Base-by-base conservation (phyloP, 1,140 invertebrate genomes). In the Rhizoglyphus robini region DNA sequence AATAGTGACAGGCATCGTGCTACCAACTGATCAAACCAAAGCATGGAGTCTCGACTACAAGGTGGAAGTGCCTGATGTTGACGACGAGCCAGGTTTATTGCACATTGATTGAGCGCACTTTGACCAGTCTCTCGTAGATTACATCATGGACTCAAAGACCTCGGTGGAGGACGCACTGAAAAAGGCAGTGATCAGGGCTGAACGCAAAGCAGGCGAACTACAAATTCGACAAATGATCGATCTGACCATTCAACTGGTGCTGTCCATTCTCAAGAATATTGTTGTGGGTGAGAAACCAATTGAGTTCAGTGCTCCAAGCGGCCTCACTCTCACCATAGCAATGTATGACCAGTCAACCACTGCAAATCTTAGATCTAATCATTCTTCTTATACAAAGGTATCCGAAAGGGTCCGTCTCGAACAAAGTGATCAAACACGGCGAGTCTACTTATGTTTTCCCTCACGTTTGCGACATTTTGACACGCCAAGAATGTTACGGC, bases 281-380 rank as follows among this genome's bases (percentile, higher is more conserved):
- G 69, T 72, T 32, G 71, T 72, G 46, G 71, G 71, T 18, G 71
- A 72, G 63, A 67, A 72, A 36, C 71, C 71, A 1, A 63, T 72
- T 34, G 67, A 72, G 58, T 72, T 72, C 57, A 64, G 66, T 11
- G 71, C 71, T 18, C 71, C 71, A 23, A 71, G 69, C 67, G 71
- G 71, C 27, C 63, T 72, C 8, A 69, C 70, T 13, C 51, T 72
- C 15, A 72, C 71, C 15, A 72, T 72, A 65, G 69, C 71, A 30
- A 72, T 72, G 71, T 72, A 68, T 69, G 66, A 25, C 32, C 18
- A 58, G 36, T 59, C 20, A 18, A 34, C 60, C 34, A 59, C 20
- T 5, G 32, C 23, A 18, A 58, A 60, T n/a, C 25, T 51, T 27
- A 8, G 25, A 18, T 32, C 27, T 66, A 54, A 27, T 30, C 20